These are phyloP conservation scores for Brachyptera risi DNA, from an alignment of 2,888 invertebrate species.

Conservation along the genomic window DNA sequence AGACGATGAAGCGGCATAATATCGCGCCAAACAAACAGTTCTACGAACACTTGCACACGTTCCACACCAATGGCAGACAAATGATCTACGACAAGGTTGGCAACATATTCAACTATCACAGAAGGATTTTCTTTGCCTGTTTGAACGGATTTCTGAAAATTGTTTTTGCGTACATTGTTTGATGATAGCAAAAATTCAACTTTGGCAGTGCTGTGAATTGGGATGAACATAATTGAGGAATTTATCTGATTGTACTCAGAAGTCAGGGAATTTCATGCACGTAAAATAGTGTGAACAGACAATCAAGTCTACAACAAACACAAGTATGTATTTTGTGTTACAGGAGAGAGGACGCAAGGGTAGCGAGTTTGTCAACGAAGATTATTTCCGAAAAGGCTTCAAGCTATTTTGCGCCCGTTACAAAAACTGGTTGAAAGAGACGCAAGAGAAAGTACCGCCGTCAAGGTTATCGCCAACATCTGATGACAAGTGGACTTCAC, in stretches of 20 bases:
- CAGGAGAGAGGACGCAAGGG: slow-evolving; percentile 40
- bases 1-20: slow-evolving; percentile 56
- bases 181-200: too few species aligned
- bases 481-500: not conserved
- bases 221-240: too few species aligned
- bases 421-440: slow-evolving; percentile 48
- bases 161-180: too few species aligned
- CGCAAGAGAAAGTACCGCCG: not conserved
- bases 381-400: slow-evolving; percentile 43
- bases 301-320: too few species aligned
- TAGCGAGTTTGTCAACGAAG: slow-evolving; percentile 40
- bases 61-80: slow-evolving; percentile 54
- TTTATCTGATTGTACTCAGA: too few species aligned
- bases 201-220: too few species aligned
- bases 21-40: slow-evolving; percentile 60
- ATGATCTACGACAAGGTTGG: slow-evolving; percentile 52
- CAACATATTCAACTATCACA: too few species aligned
- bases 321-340: too few species aligned
- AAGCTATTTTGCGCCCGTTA: slow-evolving; percentile 48
- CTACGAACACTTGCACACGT: slow-evolving; percentile 58
- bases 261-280: too few species aligned
- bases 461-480: not conserved
- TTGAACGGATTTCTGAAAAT: too few species aligned
- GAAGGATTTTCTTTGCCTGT: too few species aligned
- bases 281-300: too few species aligned